Percentiles rank a stretch among this genome's conserved stretches.
These are phyloP conservation scores for Sinocyclocheilus maitianheensis DNA, from an alignment of 2,113 vertebrate species.

Conservation along the genomic window DNA sequence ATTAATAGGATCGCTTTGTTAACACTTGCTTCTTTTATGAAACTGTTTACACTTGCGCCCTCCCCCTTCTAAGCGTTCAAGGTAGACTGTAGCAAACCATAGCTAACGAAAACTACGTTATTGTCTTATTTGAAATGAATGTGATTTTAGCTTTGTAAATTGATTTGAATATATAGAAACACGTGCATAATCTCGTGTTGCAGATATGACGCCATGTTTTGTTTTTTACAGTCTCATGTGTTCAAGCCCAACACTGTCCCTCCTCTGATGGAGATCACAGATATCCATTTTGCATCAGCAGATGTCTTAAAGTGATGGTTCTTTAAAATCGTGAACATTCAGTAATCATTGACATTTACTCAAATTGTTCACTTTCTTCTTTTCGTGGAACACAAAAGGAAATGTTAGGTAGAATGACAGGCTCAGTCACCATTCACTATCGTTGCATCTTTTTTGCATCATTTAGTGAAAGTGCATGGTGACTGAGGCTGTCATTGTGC, in stretches of 20 bases:
- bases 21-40: not conserved
- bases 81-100: not conserved
- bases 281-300: not conserved
- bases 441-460: slow-evolving; percentile 28
- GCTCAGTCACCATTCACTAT: not conserved
- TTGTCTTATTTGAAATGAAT: not conserved
- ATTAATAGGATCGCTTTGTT: not conserved
- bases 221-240: not conserved
- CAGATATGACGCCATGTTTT: slow-evolving; percentile 41
- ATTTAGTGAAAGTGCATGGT: not conserved
- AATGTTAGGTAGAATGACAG: not conserved
- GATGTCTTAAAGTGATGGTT: not conserved
- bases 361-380: not conserved
- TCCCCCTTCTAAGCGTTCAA: not conserved
- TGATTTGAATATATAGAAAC: not conserved
- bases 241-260: not conserved
- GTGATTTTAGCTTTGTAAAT: not conserved
- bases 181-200: slow-evolving; percentile 32
- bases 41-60: not conserved
- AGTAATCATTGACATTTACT: not conserved
- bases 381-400: not conserved
- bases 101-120: not conserved
- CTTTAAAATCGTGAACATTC: not conserved
- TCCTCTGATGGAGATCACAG: not conserved
- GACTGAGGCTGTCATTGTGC: not conserved